Evolutionary conservation across 1,140 invertebrate genomes (phyloP), one percentile per base, ranked within the genome.

Genomic region (Nasonia vitripennis): DNA sequence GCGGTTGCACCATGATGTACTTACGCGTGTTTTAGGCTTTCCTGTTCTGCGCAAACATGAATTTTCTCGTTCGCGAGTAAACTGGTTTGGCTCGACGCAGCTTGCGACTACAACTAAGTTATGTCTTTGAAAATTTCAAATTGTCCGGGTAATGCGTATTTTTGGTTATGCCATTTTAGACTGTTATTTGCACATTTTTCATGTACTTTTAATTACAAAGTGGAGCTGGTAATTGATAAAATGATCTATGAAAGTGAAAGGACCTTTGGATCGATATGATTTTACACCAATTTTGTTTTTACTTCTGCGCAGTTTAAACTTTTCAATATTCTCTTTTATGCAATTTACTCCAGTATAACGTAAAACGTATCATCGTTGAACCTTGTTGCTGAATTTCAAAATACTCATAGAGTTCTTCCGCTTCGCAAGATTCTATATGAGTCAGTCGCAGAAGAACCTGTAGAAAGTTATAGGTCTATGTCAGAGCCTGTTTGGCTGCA

Each of bases 41-140:
- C 55, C 31, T 78, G 31, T 78, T 62, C 20, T 78, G 14, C 51
- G 77, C 45, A 23, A 45, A 48, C 75, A 20, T 78, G 41, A 51
- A 45, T 41, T 78, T 78, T 78, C n/a, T n/a, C 45, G 14, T 23
- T 20, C 20, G 20, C 45, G 75, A 74, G 17, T 62, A 62, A 62
- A 74, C 20, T 74, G 73, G 17, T 14, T 70, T 80, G 17, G 55
- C 17, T 55, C 11, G 17, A 55, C 51, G 3, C 17, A 62, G 55
- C 7, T 62, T 14, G 55, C 0, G 20, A 20, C 41, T 62, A 20
- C 20, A 3, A n/a, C 55, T 7, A 7, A 62, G 55, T 62, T 62
- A 62, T 62, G 55, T 62, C 55, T 62, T 62, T 62, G 55, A 62
- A 62, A 20, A 62, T 62, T 62, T 62, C 0, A n/a, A 62, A 62